These are phyloP conservation scores for Smutsia gigantea DNA, from an alignment of 2,797 vertebrate genomes.

Conservation along the genomic window DNA sequence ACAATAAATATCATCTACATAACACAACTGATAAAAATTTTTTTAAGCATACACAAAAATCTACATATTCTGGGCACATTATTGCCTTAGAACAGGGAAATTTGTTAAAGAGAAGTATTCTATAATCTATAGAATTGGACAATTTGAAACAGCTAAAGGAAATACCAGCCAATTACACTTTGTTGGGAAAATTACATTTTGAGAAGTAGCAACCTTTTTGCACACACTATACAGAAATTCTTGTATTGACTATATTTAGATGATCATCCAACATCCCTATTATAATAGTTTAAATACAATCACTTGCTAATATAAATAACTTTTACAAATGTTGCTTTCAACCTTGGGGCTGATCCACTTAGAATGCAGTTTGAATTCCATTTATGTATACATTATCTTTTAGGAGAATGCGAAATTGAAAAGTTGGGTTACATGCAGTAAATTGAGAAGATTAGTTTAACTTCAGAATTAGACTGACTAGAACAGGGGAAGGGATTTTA, in stretches of 20 bases:
- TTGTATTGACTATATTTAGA: slow-evolving; percentile 54
- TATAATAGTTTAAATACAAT: slow-evolving; percentile 48
- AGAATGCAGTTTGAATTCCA: slow-evolving; percentile 44
- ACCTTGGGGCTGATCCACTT: slow-evolving; percentile 41
- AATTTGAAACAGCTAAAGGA: slow-evolving; percentile 55
- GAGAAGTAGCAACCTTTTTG: slow-evolving; percentile 30
- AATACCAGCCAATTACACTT: slow-evolving; percentile 14
- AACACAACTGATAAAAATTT: slow-evolving; percentile 20
- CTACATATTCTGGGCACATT: neutral
- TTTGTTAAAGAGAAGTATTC: slow-evolving; percentile 40
- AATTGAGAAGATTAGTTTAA: slow-evolving; percentile 55
- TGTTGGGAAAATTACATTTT: slow-evolving; percentile 51
- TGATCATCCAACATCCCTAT: neutral
- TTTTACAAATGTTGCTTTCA: slow-evolving; percentile 47
- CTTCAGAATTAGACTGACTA: slow-evolving; percentile 58
- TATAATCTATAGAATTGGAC: slow-evolving; percentile 28
- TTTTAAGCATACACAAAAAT: slow-evolving; percentile 25
- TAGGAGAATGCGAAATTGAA: slow-evolving; percentile 52
- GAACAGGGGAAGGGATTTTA: slow-evolving; percentile 28
- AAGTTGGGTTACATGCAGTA: neutral
- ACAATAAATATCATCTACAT: neutral
- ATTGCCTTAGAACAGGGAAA: slow-evolving; percentile 39
- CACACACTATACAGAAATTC: slow-evolving; percentile 42
- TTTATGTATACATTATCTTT: slow-evolving; percentile 46
- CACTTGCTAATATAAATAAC: slow-evolving; percentile 40